Conservation (phyloP, 2,113 vertebrate species). For the Megaceryle torquata region DNA sequence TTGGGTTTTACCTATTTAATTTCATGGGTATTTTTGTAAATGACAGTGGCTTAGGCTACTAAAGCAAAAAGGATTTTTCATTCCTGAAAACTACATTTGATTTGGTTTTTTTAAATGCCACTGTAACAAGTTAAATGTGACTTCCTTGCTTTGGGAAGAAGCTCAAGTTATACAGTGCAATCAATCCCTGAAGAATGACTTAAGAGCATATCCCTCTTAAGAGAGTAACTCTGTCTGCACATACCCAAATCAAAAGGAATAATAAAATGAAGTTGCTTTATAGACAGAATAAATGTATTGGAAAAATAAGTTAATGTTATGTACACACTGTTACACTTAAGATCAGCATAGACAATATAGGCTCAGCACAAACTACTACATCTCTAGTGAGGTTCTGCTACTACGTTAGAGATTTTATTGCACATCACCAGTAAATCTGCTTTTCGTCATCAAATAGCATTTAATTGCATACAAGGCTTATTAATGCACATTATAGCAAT, state of each 20-base stretch:
- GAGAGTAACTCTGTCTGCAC: not conserved
- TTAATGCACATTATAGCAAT: not conserved
- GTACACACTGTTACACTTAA: not conserved
- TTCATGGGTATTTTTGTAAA: not conserved
- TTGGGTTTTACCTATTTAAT: not conserved
- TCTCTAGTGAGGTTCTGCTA: not conserved
- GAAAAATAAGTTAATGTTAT: not conserved
- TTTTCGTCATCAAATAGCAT: conserved; percentile 12
- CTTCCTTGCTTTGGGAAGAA: not conserved
- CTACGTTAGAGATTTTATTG: not conserved
- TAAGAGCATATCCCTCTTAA: not conserved
- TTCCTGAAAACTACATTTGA: not conserved
- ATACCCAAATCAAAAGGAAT: not conserved
- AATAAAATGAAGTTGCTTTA: not conserved
- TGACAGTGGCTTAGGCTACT: not conserved
- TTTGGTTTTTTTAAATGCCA: not conserved
- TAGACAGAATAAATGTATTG: not conserved
- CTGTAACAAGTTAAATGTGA: not conserved
- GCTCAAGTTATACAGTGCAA: not conserved
- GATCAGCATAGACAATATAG: not conserved
- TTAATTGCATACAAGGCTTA: not conserved
- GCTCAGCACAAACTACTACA: not conserved
- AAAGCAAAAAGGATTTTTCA: not conserved
- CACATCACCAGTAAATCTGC: not conserved
- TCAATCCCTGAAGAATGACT: not conserved